phyloP scores from a whole-genome alignment of 37 sponge, comb jelly and placozoan genomes.

The Petrosia ficiformis region DNA sequence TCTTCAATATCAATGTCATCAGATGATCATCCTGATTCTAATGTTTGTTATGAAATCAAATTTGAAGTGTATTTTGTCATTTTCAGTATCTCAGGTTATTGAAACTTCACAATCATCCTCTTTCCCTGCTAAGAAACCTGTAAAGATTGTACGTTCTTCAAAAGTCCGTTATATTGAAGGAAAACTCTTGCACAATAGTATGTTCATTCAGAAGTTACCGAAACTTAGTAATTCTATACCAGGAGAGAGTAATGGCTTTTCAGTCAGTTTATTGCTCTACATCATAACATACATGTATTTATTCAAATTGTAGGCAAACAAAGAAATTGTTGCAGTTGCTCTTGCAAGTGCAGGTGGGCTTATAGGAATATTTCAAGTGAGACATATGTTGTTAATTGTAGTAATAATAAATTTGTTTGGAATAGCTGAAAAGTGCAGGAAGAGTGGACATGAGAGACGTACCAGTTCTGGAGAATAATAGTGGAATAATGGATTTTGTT shows the following conservation, averaged over 20 bases:
- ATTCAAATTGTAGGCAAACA: constrained; percentile 37
- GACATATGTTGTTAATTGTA: too few relatives aligned
- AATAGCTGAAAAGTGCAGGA: constrained; percentile 50
- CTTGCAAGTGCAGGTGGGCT: constrained; percentile 70
- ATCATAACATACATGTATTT: not conserved
- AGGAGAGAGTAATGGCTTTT: constrained; percentile 77
- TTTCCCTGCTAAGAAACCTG: too few relatives aligned
- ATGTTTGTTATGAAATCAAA: too few relatives aligned
- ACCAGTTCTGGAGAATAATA: constrained; percentile 64
- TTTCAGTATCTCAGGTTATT: too few relatives aligned
- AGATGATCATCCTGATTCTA: too few relatives aligned
- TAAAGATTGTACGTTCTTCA: constrained; percentile 69
- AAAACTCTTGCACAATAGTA: constrained; percentile 50
- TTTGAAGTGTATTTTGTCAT: too few relatives aligned
- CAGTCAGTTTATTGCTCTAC: constrained; percentile 7
- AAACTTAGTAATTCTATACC: constrained; percentile 56
- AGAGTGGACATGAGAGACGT: constrained; percentile 41
- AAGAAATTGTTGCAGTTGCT: constrained; percentile 50
- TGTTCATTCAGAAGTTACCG: constrained; percentile 71
- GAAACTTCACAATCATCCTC: not conserved
- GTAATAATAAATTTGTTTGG: constrained; percentile 5
- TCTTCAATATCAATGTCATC: too few relatives aligned
- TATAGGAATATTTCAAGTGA: constrained; percentile 76
- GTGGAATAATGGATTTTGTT: constrained; percentile 70
- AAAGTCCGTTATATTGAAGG: constrained; percentile 81